Evolutionary conservation across 2,113 vertebrate species (phyloP), one percentile per base, ranked within the genome.

Genomic region (Lynx canadensis): DNA sequence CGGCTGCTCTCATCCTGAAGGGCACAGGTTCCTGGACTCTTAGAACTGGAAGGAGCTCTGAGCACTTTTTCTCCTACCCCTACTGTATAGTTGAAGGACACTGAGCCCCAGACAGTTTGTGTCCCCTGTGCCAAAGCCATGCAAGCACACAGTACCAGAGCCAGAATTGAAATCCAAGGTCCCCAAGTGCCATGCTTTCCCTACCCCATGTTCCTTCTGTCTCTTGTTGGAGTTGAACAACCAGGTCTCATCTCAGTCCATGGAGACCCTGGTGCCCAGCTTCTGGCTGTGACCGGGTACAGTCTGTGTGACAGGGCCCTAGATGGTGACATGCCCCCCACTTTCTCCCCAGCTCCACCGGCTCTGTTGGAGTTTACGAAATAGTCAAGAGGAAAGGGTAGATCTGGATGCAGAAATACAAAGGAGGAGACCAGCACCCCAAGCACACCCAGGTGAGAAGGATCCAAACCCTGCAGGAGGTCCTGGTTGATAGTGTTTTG

Each of bases 331-430:
- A 33, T 7, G 14, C 7, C n/a, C 7, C 9, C 57, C 21, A 0
- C 25, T 92, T 10, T 94, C 66, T 68, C 68, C 41, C 1, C 69
- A 99, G 99, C 99, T 99, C 82, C 96, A 99, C 94, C 98, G 99
- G 57, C 96, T 99, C 85, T 99, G 99, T 97, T 99, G 99, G 99
- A 98, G 98, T 95, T 97, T 99, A 95, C 98, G 99, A 21, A 98
- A 99, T 98, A 97, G 95, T 65, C 99, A 91, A 0, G 99, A 99
- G 52, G 97, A 99, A 63, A 99, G 99, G 41, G 95, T 99, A 0
- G 99, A 99, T 85, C 97, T 99, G 8, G 99, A 99, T 48, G 57
- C 90, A 5, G 99, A 99, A 0, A 13, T 29, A 10, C 69, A 8
- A 3, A 18, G 41, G 94, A 97, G 4, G 66, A 57, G 31, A 18